Evolutionary conservation across 2,888 invertebrate genomes (phyloP), one percentile per base, ranked within the genome.

Genomic region (Caenorhabditis sp.): DNA sequence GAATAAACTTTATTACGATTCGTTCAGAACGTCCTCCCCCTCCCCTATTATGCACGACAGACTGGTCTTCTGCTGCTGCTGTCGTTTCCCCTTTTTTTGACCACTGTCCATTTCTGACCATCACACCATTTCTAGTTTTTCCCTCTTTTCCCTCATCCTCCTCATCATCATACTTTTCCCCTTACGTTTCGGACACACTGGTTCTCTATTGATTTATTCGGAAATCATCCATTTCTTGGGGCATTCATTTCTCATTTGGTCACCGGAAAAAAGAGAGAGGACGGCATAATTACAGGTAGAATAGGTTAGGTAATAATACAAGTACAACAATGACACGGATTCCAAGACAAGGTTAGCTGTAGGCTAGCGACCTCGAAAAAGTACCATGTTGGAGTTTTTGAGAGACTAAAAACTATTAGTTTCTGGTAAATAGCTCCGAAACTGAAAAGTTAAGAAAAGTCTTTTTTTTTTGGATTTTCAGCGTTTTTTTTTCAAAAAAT

Each of bases 1-100:
- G 61, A 74, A 67, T 74, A 74, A 74, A 74, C 74, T 47, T 72
- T 76, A 76, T 76, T 76, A 67, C 67, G 67, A 76, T 61, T 74
- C 65, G 76, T 65, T 74, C 76, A 76, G 60, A 76, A 67, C 53
- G 76, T 76, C 65, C 60, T n/a, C n/a, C n/a, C n/a, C n/a, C n/a
- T n/a, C n/a, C n/a, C n/a, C n/a, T n/a, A 76, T 76, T 76, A 76
- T 76, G 76, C 76, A 76, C 76, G 74, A 60, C 65, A 20, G 74
- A 76, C 67, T 76, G 65, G 67, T 67, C 76, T 61, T 26, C 65
- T 65, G 1, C 32, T 37, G 18, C 37, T n/a, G 18, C 2, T 60
- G 11, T 40, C 60, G 65, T 47, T 64, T 47, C 22, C 50, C n/a
- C n/a, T n/a, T 67, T 67, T 76, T 67, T 67, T 76, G 53, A 67